phyloP scores from a whole-genome alignment of 2,888 invertebrate species.

The Stictocephala bisonia region DNA sequence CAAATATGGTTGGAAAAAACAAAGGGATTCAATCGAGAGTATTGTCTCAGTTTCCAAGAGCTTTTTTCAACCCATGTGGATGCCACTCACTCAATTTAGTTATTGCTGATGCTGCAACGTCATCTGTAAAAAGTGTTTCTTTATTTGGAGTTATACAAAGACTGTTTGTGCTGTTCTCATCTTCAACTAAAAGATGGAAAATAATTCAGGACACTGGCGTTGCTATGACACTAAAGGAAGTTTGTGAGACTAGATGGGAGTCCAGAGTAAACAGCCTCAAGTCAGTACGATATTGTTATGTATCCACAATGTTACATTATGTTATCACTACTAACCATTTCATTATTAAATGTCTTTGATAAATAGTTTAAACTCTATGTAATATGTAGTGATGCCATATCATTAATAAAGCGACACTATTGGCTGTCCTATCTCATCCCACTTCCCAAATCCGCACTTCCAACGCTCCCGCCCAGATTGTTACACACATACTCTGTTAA shows the following conservation, averaged over 20 bases:
- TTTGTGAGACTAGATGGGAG: constrained; percentile 55
- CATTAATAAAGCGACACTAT: too few species aligned
- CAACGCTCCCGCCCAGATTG: too few species aligned
- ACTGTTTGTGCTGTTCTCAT: constrained; percentile 48
- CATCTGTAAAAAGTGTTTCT: constrained; percentile 51
- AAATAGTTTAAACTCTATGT: too few species aligned
- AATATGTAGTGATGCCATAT: too few species aligned
- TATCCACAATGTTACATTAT: too few species aligned
- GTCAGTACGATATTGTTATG: constrained; percentile 52
- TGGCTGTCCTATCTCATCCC: too few species aligned
- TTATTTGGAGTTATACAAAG: constrained; percentile 52
- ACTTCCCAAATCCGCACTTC: too few species aligned
- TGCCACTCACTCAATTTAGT: constrained; percentile 50
- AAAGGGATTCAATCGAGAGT: constrained; percentile 53
- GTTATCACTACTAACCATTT: too few species aligned
- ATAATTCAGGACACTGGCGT: constrained; percentile 48
- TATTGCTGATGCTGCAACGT: constrained; percentile 48
- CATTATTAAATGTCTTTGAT: too few species aligned
- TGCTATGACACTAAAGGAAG: constrained; percentile 49
- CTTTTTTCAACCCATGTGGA: constrained; percentile 50
- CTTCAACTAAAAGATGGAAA: constrained; percentile 46
- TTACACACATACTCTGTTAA: too few species aligned
- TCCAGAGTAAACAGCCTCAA: constrained; percentile 44
- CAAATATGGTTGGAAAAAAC: constrained; percentile 52
- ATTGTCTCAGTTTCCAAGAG: constrained; percentile 45